Evolutionary conservation across 2,797 vertebrate species (phyloP), one percentile per base, ranked within the genome.

Genomic region (Periparus ater): DNA sequence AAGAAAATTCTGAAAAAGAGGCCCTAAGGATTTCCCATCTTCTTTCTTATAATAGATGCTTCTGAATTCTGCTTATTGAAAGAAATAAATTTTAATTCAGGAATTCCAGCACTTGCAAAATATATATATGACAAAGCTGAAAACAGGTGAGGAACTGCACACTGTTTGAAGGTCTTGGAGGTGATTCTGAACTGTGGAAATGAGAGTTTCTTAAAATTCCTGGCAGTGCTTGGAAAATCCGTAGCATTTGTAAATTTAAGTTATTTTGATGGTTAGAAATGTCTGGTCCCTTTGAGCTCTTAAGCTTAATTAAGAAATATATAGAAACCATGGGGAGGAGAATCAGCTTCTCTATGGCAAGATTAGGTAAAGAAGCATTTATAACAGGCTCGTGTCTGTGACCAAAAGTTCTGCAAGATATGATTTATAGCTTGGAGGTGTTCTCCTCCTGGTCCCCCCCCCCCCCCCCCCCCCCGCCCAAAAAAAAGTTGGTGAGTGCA

Each of bases 401-500:
- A 95, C 89, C 60, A 79, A 76, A 93, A 45, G 44, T 78, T 91
- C 67, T 83, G 50, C 4, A 12, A 86, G 63, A 53, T 86, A 62
- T 26, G 23, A 57, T 86, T 93, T 92, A 57, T 73, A 70, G 51
- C 88, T 86, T 67, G 68, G 66, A 53, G 66, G 20, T 62, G 29
- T 76, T 91, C 85, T 86, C 13, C 6, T 90, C 25, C 32, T 79
- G 27, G n/a, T 73, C 20, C 25, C 20, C 11, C 10, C 11, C 4
- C 11, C 16, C 6, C 2, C 2, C 0, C 4, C 2, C 4, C 11
- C 16, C 6, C 2, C 2, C 0, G 4, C 2, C 5, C 1, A 0
- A 1, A 8, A 9, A 9, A 27, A 50, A 15, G 20, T 62, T 7
- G 1, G 1, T 23, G 61, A 53, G 22, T 27, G 25, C 62, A 25